Evolutionary conservation across 2,888 invertebrate species (phyloP).

Genomic region (Carpatolechia fugitivella): DNA sequence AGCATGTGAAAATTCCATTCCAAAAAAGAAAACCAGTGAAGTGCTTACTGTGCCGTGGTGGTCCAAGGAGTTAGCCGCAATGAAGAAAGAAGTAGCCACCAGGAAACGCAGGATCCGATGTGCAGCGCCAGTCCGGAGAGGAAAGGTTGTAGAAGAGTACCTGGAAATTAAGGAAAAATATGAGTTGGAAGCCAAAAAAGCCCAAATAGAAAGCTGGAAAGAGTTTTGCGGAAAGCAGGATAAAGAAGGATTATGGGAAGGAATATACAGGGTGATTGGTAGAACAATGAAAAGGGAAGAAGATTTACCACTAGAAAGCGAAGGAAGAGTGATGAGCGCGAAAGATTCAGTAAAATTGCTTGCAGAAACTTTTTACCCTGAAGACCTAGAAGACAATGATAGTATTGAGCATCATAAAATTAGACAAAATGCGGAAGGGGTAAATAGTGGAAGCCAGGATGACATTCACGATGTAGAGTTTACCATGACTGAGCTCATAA

Average conservation of each 20-base stretch:
- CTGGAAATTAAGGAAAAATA: constrained; percentile 15
- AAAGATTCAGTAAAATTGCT: background rate
- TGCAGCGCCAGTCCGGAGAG: constrained; percentile 16
- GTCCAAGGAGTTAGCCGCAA: no score
- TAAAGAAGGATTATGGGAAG: constrained; percentile 18
- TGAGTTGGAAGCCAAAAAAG: background rate
- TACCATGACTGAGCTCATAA: background rate
- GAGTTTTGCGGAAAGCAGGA: constrained; percentile 18
- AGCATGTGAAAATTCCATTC: no score
- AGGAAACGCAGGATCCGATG: constrained; percentile 1
- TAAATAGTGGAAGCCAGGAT: background rate
- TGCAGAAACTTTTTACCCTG: background rate
- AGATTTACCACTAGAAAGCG: background rate
- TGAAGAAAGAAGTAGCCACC: no score
- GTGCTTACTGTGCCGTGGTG: no score
- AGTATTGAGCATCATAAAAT: background rate
- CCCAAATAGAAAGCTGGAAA: constrained; percentile 16
- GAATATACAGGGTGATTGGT: constrained; percentile 14
- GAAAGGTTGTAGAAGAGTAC: constrained; percentile 11
- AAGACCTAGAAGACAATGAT: background rate
- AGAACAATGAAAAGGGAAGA: constrained; percentile 10
- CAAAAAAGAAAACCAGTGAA: no score
- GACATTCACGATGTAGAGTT: background rate
- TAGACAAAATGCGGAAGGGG: background rate
- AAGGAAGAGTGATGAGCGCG: background rate